phyloP scores from a whole-genome alignment of 2,113 vertebrate species.

The Formicarius rufipectus region DNA sequence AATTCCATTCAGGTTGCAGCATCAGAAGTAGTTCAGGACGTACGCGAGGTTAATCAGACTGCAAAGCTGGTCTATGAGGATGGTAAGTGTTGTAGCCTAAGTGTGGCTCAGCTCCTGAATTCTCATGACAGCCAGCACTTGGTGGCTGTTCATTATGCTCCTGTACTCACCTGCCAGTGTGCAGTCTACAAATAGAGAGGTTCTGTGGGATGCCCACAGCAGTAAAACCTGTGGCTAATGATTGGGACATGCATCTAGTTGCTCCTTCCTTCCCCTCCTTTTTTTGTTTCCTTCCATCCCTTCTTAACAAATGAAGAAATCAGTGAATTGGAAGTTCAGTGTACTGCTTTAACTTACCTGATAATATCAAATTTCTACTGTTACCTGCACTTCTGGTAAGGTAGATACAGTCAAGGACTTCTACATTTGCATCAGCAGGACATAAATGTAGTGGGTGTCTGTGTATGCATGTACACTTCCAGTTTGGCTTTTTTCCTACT shows the following conservation, averaged over 20 bases:
- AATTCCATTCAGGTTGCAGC: conserved; percentile 83
- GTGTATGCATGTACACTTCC: not conserved
- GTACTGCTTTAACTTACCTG: not conserved
- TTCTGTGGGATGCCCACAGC: not conserved
- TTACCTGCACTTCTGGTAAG: not conserved
- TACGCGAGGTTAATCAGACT: conserved; percentile 77
- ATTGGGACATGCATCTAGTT: not conserved
- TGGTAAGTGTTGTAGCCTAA: conserved; percentile 75
- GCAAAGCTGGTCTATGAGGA: conserved; percentile 96
- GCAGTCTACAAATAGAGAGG: not conserved
- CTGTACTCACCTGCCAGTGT: not conserved
- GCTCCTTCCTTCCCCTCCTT: not conserved
- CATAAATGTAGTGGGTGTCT: not conserved
- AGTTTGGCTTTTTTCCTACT: not conserved
- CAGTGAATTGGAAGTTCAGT: not conserved
- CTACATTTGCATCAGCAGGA: not conserved
- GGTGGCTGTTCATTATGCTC: not conserved
- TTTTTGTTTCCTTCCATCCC: not conserved
- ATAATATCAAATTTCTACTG: not conserved
- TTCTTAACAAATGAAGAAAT: not conserved
- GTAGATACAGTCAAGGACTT: not conserved
- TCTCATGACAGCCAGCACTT: not conserved
- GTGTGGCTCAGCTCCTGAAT: not conserved
- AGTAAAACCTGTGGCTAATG: not conserved
- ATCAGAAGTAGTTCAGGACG: conserved; percentile 65